phyloP scores from a whole-genome alignment of 2,797 vertebrate species.

The Phataginus tetradactyla region DNA sequence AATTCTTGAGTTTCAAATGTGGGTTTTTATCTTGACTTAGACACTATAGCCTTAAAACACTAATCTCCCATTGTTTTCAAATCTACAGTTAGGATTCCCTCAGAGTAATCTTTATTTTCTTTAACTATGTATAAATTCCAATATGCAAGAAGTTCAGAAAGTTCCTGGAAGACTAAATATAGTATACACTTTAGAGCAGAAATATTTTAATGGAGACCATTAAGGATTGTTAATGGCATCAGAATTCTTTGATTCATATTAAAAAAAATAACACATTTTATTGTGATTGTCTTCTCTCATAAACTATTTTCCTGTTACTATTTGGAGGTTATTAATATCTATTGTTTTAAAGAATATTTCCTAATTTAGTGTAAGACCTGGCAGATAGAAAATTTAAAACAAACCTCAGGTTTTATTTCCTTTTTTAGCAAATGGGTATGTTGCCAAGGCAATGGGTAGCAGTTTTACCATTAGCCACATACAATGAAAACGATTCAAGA shows the following conservation, averaged over 20 bases:
- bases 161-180: neutral
- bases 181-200: constrained; percentile 17
- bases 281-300: neutral
- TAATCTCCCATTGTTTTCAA: constrained; percentile 2
- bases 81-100: neutral
- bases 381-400: constrained; percentile 49
- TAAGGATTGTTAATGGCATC: neutral
- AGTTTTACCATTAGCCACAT: constrained; percentile 35
- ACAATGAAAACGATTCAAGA: neutral
- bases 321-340: constrained; percentile 40
- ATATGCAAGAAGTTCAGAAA: constrained; percentile 28
- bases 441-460: constrained; percentile 60
- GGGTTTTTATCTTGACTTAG: constrained; percentile 34
- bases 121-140: constrained; percentile 35
- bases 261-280: constrained; percentile 12
- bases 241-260: constrained; percentile 26
- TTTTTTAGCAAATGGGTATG: constrained; percentile 34
- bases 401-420: constrained; percentile 27
- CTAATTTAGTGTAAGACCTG: constrained; percentile 23
- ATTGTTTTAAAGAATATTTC: constrained; percentile 39
- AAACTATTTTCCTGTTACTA: constrained; percentile 44
- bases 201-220: constrained; percentile 20
- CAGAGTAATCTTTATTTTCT: constrained; percentile 35
- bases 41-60: neutral
- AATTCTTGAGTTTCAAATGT: constrained; percentile 41